A percentile compares a stretch with the other conserved stretches of the same genome.
These are phyloP conservation scores for Brassicogethes aeneus DNA, from an alignment of 2,888 invertebrate genomes.

Conservation along the genomic window DNA sequence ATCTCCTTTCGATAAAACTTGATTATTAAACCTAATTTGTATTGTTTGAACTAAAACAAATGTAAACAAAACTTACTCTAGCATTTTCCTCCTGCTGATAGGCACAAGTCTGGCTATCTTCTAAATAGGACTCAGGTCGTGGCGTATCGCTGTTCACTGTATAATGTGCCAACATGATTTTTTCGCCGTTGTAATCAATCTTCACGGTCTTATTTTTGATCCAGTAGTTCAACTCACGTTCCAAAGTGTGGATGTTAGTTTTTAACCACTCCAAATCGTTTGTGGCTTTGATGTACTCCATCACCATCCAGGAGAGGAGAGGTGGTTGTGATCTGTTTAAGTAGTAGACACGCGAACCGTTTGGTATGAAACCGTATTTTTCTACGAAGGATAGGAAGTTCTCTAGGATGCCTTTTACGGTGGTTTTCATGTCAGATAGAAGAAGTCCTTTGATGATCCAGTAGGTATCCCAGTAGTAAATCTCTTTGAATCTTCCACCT, in stretches of 20 bases:
- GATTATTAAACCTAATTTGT: no score
- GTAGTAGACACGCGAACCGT: slow-evolving; percentile 29
- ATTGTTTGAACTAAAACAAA: no score
- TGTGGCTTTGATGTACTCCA: slow-evolving; percentile 41
- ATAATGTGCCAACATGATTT: slow-evolving; percentile 52
- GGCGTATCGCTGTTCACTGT: slow-evolving; percentile 55
- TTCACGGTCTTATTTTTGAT: slow-evolving; percentile 47
- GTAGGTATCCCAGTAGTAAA: no score
- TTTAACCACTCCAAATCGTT: slow-evolving; percentile 55
- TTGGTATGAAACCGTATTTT: slow-evolving; percentile 44
- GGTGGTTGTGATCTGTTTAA: slow-evolving; percentile 62
- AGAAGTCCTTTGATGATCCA: slow-evolving; percentile 85
- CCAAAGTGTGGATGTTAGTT: slow-evolving; percentile 48
- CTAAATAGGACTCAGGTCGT: slow-evolving; percentile 63
- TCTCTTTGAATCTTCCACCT: no score
- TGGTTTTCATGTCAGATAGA: slow-evolving; percentile 65
- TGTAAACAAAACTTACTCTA: slow-evolving; percentile 18
- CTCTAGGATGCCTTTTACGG: no score
- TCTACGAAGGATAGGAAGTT: slow-evolving; percentile 61
- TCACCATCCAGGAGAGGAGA: slow-evolving; percentile 63
- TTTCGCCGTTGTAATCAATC: slow-evolving; percentile 42
- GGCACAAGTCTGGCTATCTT: slow-evolving; percentile 49
- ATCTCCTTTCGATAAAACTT: no score
- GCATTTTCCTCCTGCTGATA: slow-evolving; percentile 15
- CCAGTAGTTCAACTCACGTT: slow-evolving; percentile 60